Evolutionary conservation across 1,140 invertebrate genomes (phyloP), one percentile per base, ranked within the genome.

Genomic region (Pteromalus puparum): DNA sequence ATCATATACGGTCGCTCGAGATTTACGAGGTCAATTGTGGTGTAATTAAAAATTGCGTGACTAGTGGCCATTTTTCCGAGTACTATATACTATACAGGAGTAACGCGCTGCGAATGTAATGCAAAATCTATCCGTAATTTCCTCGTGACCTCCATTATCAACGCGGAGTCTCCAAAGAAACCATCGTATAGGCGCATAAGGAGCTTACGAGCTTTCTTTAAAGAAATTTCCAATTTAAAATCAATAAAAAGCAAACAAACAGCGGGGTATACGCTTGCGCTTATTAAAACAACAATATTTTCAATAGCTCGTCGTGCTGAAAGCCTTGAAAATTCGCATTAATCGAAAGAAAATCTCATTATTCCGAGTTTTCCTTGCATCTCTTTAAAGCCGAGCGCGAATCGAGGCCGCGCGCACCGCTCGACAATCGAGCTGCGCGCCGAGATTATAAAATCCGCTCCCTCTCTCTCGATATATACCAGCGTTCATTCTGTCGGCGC

Each of bases 281-380:
- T 61, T 61, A 61, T 42, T 61, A 61, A 61, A 61, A 61, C 18
- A 61, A 61, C 21, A 61, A 61, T 61, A 61, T 61, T 61, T 61
- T 61, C 18, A 21, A 21, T 61, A 21, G 48, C 53, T 61, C 21
- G 48, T 21, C n/a, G 30, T 7, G 53, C 21, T 61, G 53, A 61
- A 61, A n/a, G 53, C 53, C 5, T 61, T n/a, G 21, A 61, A 61
- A 61, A 61, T 61, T 61, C 53, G 30, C 30, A 61, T 61, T 61
- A 61, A 61, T 61, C 21, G 53, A 61, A 61, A 61, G 53, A 61
- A 61, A 61, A 61, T 61, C 53, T 61, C 53, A 61, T 61, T 61
- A 61, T 61, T 61, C 53, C 18, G 53, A 61, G 53, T 61, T 61
- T 61, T 61, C 53, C 53, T 61, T 61, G 53, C 53, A 61, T 61